Base-by-base conservation (phyloP, 1,140 invertebrate genomes). In the Metaphire vulgaris region DNA sequence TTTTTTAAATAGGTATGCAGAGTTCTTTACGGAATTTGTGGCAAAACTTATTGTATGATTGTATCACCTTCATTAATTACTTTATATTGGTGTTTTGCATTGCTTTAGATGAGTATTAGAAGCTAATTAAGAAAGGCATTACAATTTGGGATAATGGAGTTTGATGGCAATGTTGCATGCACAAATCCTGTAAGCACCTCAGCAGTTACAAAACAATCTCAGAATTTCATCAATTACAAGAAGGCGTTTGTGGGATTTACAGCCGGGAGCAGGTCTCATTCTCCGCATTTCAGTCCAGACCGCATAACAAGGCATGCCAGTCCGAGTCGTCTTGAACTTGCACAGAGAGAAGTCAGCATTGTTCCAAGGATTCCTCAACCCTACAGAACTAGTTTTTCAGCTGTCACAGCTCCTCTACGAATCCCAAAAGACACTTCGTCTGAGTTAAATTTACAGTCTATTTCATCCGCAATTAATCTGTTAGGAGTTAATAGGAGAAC, bases 341-440 rank as follows among this genome's bases (percentile, higher is more conserved):
- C 41, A 34, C 72, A 77, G 70, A 41, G 33, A 26, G 28, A 56
- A 28, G 68, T 32, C 33, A 30, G 66, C 1, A 74, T 77, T 30
- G 67, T 77, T 16, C 70, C 76, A 1, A 70, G 76, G 34, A 34
- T 77, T 56, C 76, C 73, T n/a, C 76, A 77, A 72, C 71, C 76
- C 1, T 77, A 77, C 74, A 41, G 66, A n/a, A 77, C 76, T 30
- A 77, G 76, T 70, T 75, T 77, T 26, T 77, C 76, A 0, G 76
- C 76, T 1, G 76, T 77, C 6, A 75, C 73, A 1, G 34, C 31
- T 33, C 76, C 34, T 1, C 64, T n/a, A 30, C 73, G 68, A 68
- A 31, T 75, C 16, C 65, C 64, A 69, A 12, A 56, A 56, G 6
- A 6, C 6, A 21, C 41, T 21, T 6, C 41, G 21, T 56, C 41